Evolutionary conservation across 2,113 vertebrate genomes (phyloP), one percentile per base, ranked within the genome.

Genomic region (Phyllopteryx taeniolatus): DNA sequence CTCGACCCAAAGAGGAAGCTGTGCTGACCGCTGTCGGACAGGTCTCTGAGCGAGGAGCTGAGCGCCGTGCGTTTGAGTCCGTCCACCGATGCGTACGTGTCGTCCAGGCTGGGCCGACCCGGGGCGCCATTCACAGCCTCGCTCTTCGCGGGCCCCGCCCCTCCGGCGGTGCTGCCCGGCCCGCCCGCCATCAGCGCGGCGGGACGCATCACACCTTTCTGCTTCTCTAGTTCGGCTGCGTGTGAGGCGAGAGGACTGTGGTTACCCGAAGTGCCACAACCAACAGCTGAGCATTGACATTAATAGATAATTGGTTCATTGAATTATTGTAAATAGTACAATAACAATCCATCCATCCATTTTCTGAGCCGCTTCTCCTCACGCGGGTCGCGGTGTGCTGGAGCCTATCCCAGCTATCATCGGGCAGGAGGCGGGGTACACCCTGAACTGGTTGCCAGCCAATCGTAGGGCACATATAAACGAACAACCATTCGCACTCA

Each of bases 151-250:
- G 4, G 81, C 14, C 10, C 79, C 66, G 0, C 74, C 35, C 14
- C 85, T 43, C 67, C 85, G 19, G 84, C 56, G 59, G 87, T 84
- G 5, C 89, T 89, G 0, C 88, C 91, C 10, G 85, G 65, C 1
- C 86, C 79, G 0, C 83, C 91, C 0, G 89, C 91, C 12, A 89
- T 92, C 67, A 95, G 74, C 69, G 92, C 73, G 1, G 92, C 92
- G 67, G 95, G 94, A 70, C 95, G 93, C 92, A 96, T 94, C 79
- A 94, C 92, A 17, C 96, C 95, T 85, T 96, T 96, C 92, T 97
- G 95, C 85, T 97, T 97, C 87, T 96, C 96, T 4, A 97, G 87
- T 79, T 96, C 96, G 12, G 95, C 96, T 96, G 92, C 33, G 78
- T n/a, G 11, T 1, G 35, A 62, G 66, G 65, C 15, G 22, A 79